Evolutionary conservation across 2,888 invertebrate genomes (phyloP).

Genomic region (Andrena fulva): DNA sequence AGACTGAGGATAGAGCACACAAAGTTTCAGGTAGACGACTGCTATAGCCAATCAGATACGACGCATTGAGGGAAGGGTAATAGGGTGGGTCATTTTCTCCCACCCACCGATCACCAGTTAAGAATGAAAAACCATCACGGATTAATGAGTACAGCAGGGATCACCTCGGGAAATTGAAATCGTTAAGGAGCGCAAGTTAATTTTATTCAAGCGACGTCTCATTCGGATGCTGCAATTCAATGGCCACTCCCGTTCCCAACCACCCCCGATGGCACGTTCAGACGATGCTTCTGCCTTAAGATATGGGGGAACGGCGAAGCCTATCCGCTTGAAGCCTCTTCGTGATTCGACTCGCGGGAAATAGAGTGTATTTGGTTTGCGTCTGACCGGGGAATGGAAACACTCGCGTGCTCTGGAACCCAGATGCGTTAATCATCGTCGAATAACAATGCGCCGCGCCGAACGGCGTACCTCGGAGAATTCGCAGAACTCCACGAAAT

Average conservation of each 20-base stretch:
- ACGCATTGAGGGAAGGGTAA: conserved; percentile 12
- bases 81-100: conserved; percentile 6
- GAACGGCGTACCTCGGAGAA: background rate
- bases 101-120: background rate
- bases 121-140: background rate
- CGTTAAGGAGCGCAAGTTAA: background rate
- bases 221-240: background rate
- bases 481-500: conserved; percentile 13
- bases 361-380: conserved; percentile 55
- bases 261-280: background rate
- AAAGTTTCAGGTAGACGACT: conserved; percentile 21
- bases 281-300: background rate
- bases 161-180: background rate
- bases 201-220: background rate
- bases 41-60: conserved; percentile 21
- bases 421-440: conserved; percentile 55
- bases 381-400: conserved; percentile 53
- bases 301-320: background rate
- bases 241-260: background rate
- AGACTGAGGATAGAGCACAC: conserved; percentile 7
- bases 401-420: conserved; percentile 53
- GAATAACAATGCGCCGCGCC: conserved; percentile 34
- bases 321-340: conserved; percentile 38
- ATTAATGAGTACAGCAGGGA: background rate
- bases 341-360: conserved; percentile 40